Evolutionary conservation across 2,888 invertebrate genomes (phyloP), one percentile per base, ranked within the genome.

Genomic region (Melanophora roralis): DNA sequence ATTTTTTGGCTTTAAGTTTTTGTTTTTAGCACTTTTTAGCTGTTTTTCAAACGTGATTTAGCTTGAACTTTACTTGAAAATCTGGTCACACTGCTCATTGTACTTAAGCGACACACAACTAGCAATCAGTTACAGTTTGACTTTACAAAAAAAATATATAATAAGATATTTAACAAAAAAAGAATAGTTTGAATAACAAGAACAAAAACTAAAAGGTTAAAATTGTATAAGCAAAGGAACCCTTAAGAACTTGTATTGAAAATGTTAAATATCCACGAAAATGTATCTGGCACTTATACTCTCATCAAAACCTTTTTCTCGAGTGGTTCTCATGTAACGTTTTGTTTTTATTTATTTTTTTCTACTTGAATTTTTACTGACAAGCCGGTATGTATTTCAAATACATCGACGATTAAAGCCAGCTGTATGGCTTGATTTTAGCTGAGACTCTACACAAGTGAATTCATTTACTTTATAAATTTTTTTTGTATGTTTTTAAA

Each of bases 241-340:
- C 75, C 72, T 21, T 80, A 76, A 80, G 75, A 80, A 80, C 79
- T 62, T 62, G 79, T 67, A 80, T 80, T 72, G 11, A 49, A 64
- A 65, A 49, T 60, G 8, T 57, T 32, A 45, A 68, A 68, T 65
- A 27, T 38, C 55, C 47, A 60, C 45, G 21, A 60, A 78, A 73
- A 51, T 36, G 64, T 64, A 64, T n/a, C 32, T 62, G 27, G 49
- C 49, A 51, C 60, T 23, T 38, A 73, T 40, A 73, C 32, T 49
- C 12, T 45, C 8, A 36, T 38, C 16, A 53, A 23, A 51, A 49
- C 40, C 67, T 55, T 8, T 51, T 47, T 67, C 67, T 67, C 34
- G 32, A 40, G 36, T 47, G 55, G 16, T 74, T 67, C 27, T 21
- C 3, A 5, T 27, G 27, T 27, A 27, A 5, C 6, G 27, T 27